Base-by-base conservation (phyloP, 2,113 vertebrate species). In the Pygoscelis adeliae region DNA sequence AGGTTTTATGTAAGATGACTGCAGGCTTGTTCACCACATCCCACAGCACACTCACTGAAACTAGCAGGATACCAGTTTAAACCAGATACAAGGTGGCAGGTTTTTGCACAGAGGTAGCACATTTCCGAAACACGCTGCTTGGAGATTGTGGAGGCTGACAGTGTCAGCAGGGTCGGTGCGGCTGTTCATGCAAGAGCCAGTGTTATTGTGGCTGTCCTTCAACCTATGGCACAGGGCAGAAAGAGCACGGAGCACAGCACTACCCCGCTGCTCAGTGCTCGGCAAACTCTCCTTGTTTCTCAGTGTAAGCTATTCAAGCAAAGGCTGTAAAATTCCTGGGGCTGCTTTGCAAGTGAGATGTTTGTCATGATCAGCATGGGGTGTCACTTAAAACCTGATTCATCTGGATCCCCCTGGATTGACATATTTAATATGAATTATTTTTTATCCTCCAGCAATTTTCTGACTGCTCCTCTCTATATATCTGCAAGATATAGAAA, bases 311-410 rank as follows among this genome's bases (percentile, higher is more conserved):
- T 42, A 16, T 34, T 58, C 18, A 30, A 76, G 49, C 5, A 73
- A 38, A 79, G 40, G 9, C 62, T 88, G 53, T 36, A 56, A 55
- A 82, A 40, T 76, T 93, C 92, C 72, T 66, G 83, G 38, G 63
- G 53, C 36, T 93, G 87, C 82, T 94, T 89, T 96, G 76, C 62
- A 96, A 82, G 91, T 62, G 53, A 87, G 65, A 84, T 36, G 40
- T 74, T 95, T 93, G 42, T 93, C 72, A 80, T 44, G 59, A 76
- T 65, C 85, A 97, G 78, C 44, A 55, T 92, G 65, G 89, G 83
- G 93, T 74, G 91, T 96, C 96, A 78, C 87, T 96, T 95, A 91
- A 96, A 93, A 46, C 19, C 94, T 97, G 74, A 65, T 96, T 96
- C 92, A 84, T 94, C 82, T 11, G 20, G 79, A 94, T 96, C 76